A percentile compares a stretch with the other conserved stretches of the same genome.
Conservation (phyloP, 2,888 invertebrate species). For the Nesidiocoris tenuis region DNA sequence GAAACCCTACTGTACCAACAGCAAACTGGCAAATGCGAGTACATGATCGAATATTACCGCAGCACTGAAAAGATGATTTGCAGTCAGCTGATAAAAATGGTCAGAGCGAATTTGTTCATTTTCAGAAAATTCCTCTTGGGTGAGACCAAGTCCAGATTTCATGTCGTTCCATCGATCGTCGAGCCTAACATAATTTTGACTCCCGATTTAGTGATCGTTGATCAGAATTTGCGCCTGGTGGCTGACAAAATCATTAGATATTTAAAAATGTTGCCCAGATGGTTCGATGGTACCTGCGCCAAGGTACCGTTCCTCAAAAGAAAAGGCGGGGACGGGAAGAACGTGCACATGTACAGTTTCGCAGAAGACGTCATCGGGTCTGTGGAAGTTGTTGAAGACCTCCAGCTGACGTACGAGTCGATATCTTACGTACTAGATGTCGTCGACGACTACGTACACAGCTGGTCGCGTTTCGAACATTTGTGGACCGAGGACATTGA, state of each 20-base stretch:
- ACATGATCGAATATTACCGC: slow-evolving; percentile 23
- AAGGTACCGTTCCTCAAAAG: slow-evolving; percentile 18
- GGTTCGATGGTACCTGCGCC: slow-evolving; percentile 31
- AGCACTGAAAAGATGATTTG: slow-evolving; percentile 18
- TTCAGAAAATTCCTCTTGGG: slow-evolving; percentile 18
- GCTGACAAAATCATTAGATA: slow-evolving; percentile 17
- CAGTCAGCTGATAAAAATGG: slow-evolving; percentile 5
- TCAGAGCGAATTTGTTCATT: slow-evolving; percentile 4
- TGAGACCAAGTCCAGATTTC: slow-evolving; percentile 9
- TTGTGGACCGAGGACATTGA: slow-evolving; percentile 28
- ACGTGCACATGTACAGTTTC: slow-evolving; percentile 13
- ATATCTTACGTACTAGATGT: slow-evolving; percentile 19
- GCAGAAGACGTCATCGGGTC: slow-evolving; percentile 27
- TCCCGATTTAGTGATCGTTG: slow-evolving; percentile 1
- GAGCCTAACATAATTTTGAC: not conserved
- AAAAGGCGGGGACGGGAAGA: slow-evolving; percentile 7
- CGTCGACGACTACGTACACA: slow-evolving; percentile 12
- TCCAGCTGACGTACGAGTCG: slow-evolving; percentile 9
- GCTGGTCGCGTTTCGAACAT: slow-evolving; percentile 23
- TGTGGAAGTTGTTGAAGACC: slow-evolving; percentile 12
- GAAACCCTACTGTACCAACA: slow-evolving; percentile 22
- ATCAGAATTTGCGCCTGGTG: not conserved
- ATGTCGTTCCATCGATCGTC: not conserved
- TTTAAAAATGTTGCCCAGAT: slow-evolving; percentile 5
- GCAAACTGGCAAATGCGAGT: slow-evolving; percentile 27